Evolutionary conservation across 1,140 invertebrate genomes (phyloP).

Genomic region (Drosophila equinoxialis): DNA sequence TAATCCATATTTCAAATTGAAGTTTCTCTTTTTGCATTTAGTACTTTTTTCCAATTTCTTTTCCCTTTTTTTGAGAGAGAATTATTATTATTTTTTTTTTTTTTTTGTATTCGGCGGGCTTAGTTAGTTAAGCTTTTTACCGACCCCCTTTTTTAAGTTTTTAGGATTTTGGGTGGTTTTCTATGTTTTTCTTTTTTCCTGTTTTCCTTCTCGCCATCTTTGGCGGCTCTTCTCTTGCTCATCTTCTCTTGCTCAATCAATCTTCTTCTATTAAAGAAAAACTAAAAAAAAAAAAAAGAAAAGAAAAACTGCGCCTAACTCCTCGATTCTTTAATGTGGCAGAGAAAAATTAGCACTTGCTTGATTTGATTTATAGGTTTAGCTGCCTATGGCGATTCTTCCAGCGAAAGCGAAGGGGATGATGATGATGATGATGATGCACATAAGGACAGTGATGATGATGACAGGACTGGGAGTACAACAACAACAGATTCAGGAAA

Average conservation of each 20-base stretch:
- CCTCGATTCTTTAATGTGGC: constrained; percentile 44
- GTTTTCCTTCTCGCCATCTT: background rate
- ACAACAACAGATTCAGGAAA: constrained; percentile 41
- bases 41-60: constrained; percentile 9
- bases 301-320: constrained; percentile 37
- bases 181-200: background rate
- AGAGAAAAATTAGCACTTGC: constrained; percentile 75
- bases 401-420: constrained; percentile 71
- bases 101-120: background rate
- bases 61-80: constrained; percentile 35
- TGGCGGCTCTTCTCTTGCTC: background rate
- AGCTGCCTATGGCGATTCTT: constrained; percentile 80
- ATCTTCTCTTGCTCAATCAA: constrained; percentile 2
- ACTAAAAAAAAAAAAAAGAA: constrained; percentile 30
- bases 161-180: constrained; percentile 5
- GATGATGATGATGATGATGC: constrained; percentile 44
- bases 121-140: constrained; percentile 44
- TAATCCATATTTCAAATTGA: constrained; percentile 64
- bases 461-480: constrained; percentile 33
- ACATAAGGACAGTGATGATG: constrained; percentile 42
- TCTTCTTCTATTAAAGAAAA: constrained; percentile 24
- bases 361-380: constrained; percentile 82
- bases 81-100: constrained; percentile 35
- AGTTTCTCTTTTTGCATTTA: constrained; percentile 49
- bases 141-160: background rate